Conservation (phyloP, 2,113 vertebrate species). For the Plotosus lineatus region DNA sequence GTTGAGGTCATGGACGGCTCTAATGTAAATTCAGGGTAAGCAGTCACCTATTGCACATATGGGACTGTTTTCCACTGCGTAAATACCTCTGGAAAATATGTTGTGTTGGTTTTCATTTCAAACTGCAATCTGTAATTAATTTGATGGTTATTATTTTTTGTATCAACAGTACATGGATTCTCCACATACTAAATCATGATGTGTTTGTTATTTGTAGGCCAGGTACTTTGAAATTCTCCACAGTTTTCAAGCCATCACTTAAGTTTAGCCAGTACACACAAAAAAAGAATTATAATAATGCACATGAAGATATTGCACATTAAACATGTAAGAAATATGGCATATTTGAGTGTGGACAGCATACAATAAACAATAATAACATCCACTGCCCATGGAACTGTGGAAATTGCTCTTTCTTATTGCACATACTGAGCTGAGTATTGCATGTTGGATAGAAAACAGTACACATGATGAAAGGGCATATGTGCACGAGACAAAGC, state of each 20-base stretch:
- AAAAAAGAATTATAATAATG: not conserved
- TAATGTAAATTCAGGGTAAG: too few relatives aligned
- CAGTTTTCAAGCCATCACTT: not conserved
- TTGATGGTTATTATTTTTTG: too few relatives aligned
- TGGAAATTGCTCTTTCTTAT: not conserved
- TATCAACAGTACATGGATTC: too few relatives aligned
- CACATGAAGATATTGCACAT: not conserved
- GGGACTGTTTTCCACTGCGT: too few relatives aligned
- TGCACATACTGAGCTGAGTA: not conserved
- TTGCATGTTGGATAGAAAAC: not conserved
- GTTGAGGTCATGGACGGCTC: too few relatives aligned
- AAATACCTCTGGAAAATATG: too few relatives aligned
- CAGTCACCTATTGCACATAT: too few relatives aligned
- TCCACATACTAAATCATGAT: not conserved
- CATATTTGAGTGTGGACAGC: not conserved
- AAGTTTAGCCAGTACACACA: not conserved
- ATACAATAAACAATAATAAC: not conserved
- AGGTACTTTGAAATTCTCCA: not conserved
- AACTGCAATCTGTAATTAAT: too few relatives aligned
- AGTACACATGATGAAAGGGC: not conserved
- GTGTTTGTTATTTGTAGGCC: not conserved
- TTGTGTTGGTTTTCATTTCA: too few relatives aligned
- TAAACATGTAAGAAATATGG: not conserved
- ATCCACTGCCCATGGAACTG: not conserved
- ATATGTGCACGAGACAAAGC: not conserved